Evolutionary conservation across 2,113 vertebrate species (phyloP).

Genomic region (Rallus limicola): DNA sequence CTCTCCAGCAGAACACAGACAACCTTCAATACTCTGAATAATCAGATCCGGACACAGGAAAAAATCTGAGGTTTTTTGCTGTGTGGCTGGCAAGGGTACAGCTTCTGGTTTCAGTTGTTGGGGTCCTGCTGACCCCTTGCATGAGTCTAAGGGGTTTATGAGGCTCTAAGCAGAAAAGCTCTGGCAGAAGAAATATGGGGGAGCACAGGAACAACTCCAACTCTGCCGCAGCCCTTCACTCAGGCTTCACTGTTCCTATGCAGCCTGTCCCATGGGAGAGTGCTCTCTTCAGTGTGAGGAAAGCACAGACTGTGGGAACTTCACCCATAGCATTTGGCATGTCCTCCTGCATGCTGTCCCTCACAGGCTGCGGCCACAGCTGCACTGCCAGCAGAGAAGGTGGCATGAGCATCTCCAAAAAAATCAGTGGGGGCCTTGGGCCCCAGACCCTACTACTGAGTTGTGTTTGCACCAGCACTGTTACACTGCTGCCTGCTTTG

Average conservation of each 20-base stretch:
- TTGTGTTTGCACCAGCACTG: neutral
- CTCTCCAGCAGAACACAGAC: neutral
- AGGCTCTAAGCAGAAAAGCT: neutral
- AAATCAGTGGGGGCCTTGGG: neutral
- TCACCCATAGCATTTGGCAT: rapidly evolving
- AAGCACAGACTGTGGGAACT: neutral
- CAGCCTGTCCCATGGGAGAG: rapidly evolving
- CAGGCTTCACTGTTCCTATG: rapidly evolving
- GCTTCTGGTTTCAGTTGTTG: neutral
- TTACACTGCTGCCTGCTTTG: neutral
- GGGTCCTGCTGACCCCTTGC: neutral
- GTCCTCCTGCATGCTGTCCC: rapidly evolving
- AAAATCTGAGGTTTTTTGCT: neutral
- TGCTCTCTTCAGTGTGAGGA: rapidly evolving
- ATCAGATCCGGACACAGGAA: neutral
- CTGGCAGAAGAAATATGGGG: neutral
- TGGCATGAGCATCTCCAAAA: neutral
- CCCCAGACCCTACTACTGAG: neutral
- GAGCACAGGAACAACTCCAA: rapidly evolving
- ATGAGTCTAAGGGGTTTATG: neutral
- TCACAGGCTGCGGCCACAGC: neutral
- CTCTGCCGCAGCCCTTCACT: neutral
- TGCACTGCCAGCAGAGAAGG: neutral
- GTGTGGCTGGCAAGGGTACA: neutral
- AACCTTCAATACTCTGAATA: neutral